phyloP scores from a whole-genome alignment of 37 sponge, comb jelly and placozoan genomes.

The Crambe crambe region DNA sequence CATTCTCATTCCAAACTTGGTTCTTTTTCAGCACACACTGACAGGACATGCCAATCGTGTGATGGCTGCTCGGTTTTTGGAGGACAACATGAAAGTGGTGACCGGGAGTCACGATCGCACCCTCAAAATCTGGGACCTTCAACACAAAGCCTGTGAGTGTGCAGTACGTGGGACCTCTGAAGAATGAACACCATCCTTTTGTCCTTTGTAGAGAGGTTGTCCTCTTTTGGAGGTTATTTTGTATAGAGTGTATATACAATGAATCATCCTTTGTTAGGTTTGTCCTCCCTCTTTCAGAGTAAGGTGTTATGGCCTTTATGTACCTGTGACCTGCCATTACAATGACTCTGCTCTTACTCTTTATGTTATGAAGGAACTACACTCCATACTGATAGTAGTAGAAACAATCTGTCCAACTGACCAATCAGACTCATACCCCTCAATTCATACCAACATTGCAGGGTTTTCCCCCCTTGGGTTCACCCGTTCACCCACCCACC shows the following conservation, averaged over 20 bases:
- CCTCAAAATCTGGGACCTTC: slow-evolving; percentile 94
- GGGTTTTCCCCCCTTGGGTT: not conserved
- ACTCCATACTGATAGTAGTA: too few relatives aligned
- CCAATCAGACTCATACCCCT: too few relatives aligned
- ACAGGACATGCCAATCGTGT: slow-evolving; percentile 88
- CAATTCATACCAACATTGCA: not conserved
- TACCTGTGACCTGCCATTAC: too few relatives aligned
- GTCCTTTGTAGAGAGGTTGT: not conserved
- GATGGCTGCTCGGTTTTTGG: slow-evolving; percentile 84
- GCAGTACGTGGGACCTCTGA: not conserved
- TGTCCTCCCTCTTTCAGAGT: too few relatives aligned
- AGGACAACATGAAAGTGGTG: slow-evolving; percentile 75
- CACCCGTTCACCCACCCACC: not conserved
- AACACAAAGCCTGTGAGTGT: slow-evolving; percentile 70
- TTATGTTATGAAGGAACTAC: too few relatives aligned
- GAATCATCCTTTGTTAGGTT: not conserved
- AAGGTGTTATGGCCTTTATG: too few relatives aligned
- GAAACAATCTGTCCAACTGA: too few relatives aligned
- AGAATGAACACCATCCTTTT: not conserved
- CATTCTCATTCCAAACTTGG: not conserved
- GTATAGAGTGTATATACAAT: too few relatives aligned
- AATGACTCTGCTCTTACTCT: too few relatives aligned
- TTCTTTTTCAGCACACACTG: slow-evolving; percentile 64
- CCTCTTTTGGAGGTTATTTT: too few relatives aligned
- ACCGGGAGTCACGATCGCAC: slow-evolving; percentile 96